phyloP scores from a whole-genome alignment of 1,140 invertebrate species.

The Thereuonema tuberculata region DNA sequence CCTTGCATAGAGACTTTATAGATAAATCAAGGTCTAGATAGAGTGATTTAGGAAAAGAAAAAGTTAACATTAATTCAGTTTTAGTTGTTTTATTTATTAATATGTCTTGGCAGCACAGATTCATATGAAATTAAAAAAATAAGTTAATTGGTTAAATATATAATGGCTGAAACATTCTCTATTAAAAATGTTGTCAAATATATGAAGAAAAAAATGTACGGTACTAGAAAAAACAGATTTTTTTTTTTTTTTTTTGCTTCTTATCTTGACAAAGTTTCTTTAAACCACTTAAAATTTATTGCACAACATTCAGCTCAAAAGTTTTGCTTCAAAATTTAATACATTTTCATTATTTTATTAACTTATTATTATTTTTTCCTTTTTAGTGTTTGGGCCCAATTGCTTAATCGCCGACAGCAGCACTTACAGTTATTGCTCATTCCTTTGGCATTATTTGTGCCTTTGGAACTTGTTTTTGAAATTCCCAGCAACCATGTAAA shows the following conservation, averaged over 20 bases:
- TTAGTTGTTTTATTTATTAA: too few relatives aligned
- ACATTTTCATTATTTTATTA: too few relatives aligned
- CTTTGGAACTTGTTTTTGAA: not conserved
- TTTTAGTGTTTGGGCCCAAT: slow-evolving; percentile 73
- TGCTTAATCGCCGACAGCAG: slow-evolving; percentile 73
- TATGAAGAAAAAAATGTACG: too few relatives aligned
- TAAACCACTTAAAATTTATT: not conserved
- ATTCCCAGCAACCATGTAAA: slow-evolving; percentile 14
- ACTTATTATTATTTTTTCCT: slow-evolving; percentile 14
- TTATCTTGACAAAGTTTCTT: not conserved
- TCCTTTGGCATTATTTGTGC: slow-evolving; percentile 20
- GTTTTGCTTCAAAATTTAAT: not conserved
- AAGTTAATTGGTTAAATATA: too few relatives aligned
- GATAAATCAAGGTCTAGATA: too few relatives aligned
- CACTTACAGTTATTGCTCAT: slow-evolving; percentile 47
- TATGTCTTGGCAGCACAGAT: too few relatives aligned
- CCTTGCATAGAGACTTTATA: too few relatives aligned
- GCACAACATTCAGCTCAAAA: not conserved
- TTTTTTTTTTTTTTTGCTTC: not conserved
- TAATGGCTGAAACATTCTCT: too few relatives aligned
- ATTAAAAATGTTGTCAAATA: too few relatives aligned
- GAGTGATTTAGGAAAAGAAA: too few relatives aligned
- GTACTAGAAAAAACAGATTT: not conserved
- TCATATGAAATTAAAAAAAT: too few relatives aligned
- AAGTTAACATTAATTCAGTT: too few relatives aligned